Base-by-base conservation (phyloP, 2,113 vertebrate species). In the Calypte anna region DNA sequence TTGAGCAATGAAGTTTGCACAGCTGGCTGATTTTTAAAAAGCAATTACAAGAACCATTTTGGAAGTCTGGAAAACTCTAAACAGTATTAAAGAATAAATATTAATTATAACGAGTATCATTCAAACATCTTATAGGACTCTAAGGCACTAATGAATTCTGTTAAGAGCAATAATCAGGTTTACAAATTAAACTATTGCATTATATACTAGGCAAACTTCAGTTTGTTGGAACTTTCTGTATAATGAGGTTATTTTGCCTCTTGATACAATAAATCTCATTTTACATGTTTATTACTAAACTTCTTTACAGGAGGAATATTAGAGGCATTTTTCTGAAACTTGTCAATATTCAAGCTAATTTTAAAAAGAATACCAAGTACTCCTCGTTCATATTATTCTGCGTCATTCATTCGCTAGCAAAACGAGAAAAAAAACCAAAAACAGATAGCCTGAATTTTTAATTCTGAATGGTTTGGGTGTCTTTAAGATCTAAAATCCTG, bases 41-140 rank as follows among this genome's bases (percentile, higher is more conserved):
- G 14, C 50, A 74, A 82, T 95, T 94, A 93, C 21, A 77, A 59
- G 67, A 83, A 81, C 36, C 55, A 66, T 97, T 96, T 75, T 77
- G 64, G 80, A 96, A 94, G 54, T 96, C 5, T 88, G 59, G 48
- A 36, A 75, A 94, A 96, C 73, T 81, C 92, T 73, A 57, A 96
- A 63, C 48, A 76, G 68, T 63, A 73, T 94, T 94, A 91, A 81
- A 94, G 66, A 82, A 70, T 85, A 96, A 96, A 94, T 95, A 97
- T 90, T 97, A 97, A 96, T 96, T 97, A 92, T 70, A 94, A 96
- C 59, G 94, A 96, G 88, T 94, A 91, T 93, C 70, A 90, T 94
- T 96, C 76, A 91, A 88, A 86, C 3, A 8, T 82, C 81, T 96
- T 94, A 68, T 43, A 91, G 79, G 93, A 86, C 86, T 96, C 94